Evolutionary conservation across 2,113 vertebrate species (phyloP), one percentile per base, ranked within the genome.

Genomic region (Paracanthobrama guichenoti): DNA sequence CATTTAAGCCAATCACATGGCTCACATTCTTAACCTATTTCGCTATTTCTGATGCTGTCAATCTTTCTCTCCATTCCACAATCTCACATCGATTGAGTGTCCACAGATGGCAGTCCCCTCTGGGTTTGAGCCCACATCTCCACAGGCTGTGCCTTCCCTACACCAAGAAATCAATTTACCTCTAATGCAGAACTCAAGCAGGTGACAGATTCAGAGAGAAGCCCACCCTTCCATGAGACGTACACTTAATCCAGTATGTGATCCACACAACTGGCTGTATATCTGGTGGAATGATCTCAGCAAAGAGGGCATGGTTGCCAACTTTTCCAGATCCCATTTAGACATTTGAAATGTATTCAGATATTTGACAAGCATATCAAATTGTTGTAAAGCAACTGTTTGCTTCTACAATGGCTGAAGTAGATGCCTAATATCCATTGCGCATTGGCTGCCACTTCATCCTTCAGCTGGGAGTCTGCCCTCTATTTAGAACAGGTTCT

Each of bases 141-240:
- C 44, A 72, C 74, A 69, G 83, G 62, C 74, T 84, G 72, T 48
- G 74, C 62, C 83, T 84, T 67, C 28, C 69, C 60, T 44, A 16
- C 31, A 67, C 76, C 26, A 57, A 85, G 66, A 85, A 85, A 85
- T 87, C 84, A 67, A 73, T 87, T 82, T 35, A 39, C 74, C 76
- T 72, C 86, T 35, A 67, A 77, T 71, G 60, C 67, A 26, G 74
- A 55, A 59, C 50, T 77, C 31, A 57, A 12, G 16, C 53, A 53
- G 67, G 48, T 72, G 75, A 79, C 67, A 74, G 86, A 55, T 60
- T 71, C 60, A 78, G 57, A 35, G 62, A 71, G 59, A 82, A 67
- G 18, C 66, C 66, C 72, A 79, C 62, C 53, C n/a, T 83, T 74
- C 69, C 18, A 80, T 53, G 35, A 50, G 28, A 66, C 44, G 28